Base-by-base conservation (phyloP, 2,113 vertebrate species). In the Kobus ellipsiprymnus region DNA sequence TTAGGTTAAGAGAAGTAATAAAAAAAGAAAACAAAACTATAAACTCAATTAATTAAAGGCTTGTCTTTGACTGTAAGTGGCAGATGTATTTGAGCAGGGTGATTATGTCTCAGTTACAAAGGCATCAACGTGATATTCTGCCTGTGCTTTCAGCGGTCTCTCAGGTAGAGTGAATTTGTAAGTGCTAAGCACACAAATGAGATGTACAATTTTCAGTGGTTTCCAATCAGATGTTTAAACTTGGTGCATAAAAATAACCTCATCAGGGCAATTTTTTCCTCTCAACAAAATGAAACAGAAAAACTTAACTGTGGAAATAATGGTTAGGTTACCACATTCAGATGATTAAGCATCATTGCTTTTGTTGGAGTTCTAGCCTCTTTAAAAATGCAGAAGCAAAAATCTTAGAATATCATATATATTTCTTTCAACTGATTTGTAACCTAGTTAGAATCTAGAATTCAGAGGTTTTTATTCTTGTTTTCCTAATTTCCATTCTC, bases 51-150 rank as follows among this genome's bases (percentile, higher is more conserved):
- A 97, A 98, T 90, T 97, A 93, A 96, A 97, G 77, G n/a, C 50
- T 96, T 95, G 74, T 95, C 95, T 92, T 94, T 14, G 12, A 55
- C 40, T 82, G 36, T 95, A 94, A 90, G 96, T 88, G 90, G 97
- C 86, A 97, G 93, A 97, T 98, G 97, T 98, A 46, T 98, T 98
- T 98, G 91, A 78, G 54, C 40, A 84, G 89, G 91, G 33, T 77
- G 86, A 92, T 95, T 97, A 81, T 97, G 71, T 97, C 82, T 86
- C 2, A 0, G 93, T 97, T 97, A 97, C 83, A 89, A 96, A 97
- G 80, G 94, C 82, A 92, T 94, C 46, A 48, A 48, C 1, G 15
- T 74, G 57, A 33, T 87, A 29, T 89, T 96, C 71, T 48, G 11
- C 57, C 62, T 3, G 2, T n/a, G 77, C 59, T 87, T 94, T 96